These are phyloP conservation scores for Pyrgilauda ruficollis DNA, from an alignment of 2,113 vertebrate genomes.

Conservation along the genomic window DNA sequence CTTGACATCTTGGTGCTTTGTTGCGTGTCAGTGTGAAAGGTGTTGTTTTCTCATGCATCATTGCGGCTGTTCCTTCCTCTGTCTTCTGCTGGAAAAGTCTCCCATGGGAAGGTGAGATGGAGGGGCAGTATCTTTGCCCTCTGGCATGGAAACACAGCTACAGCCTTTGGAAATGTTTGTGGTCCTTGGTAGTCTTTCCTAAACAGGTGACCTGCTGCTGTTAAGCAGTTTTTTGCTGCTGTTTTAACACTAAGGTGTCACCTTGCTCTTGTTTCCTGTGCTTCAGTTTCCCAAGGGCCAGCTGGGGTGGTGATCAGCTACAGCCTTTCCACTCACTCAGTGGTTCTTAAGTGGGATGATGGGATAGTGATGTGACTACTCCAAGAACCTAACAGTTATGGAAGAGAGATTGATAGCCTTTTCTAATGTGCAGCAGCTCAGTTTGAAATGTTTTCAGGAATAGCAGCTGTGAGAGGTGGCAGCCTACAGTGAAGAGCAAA, in stretches of 20 bases:
- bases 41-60: neutral
- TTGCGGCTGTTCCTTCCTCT: neutral
- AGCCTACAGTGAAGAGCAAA: neutral
- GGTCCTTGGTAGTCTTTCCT: neutral
- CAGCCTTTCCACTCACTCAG: neutral
- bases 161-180: neutral
- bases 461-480: neutral
- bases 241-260: neutral
- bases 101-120: neutral
- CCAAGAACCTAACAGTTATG: neutral
- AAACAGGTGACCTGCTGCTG: neutral
- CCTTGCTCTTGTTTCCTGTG: neutral
- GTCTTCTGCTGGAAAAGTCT: neutral
- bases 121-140: neutral
- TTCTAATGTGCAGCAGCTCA: neutral
- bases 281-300: neutral
- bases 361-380: neutral
- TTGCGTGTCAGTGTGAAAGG: neutral
- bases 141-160: neutral
- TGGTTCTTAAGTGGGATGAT: neutral
- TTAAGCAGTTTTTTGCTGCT: neutral
- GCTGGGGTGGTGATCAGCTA: neutral
- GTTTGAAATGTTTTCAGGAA: neutral
- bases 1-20: neutral
- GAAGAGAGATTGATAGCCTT: neutral